These are phyloP conservation scores for Tangara arthus DNA, from an alignment of 2,797 vertebrate species.

Conservation along the genomic window DNA sequence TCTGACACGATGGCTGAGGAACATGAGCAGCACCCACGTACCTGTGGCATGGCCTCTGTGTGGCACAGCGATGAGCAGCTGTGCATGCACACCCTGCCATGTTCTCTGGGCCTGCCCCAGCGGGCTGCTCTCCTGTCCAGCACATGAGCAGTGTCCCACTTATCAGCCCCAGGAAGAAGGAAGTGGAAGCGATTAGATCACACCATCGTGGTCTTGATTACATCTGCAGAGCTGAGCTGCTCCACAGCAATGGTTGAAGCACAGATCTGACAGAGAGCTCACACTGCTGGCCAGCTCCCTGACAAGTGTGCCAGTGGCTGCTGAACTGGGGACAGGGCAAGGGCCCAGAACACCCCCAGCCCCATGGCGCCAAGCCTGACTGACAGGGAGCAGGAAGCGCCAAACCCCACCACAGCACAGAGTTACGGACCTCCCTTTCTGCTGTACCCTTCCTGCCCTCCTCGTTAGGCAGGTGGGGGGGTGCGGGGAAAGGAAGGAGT, in stretches of 20 bases:
- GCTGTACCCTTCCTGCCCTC: neutral
- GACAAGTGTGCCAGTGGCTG: neutral
- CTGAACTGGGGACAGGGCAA: too few species aligned
- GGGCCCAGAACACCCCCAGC: neutral
- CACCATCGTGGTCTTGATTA: neutral
- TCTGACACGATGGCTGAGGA: neutral
- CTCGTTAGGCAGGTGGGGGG: accelerated
- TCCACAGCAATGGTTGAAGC: accelerated
- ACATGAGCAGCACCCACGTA: neutral
- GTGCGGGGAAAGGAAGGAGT: accelerated
- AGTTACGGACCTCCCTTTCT: neutral
- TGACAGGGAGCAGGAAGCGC: neutral
- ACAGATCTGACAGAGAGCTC: neutral
- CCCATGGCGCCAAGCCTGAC: neutral
- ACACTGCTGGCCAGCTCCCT: accelerated
- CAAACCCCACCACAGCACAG: neutral
- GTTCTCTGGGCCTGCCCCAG: neutral
- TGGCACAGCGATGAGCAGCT: neutral
- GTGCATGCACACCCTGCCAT: accelerated
- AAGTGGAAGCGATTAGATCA: neutral
- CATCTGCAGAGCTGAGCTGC: neutral
- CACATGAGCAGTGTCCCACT: neutral
- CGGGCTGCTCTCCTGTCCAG: neutral
- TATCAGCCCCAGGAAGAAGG: neutral
- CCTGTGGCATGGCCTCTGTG: accelerated